Evolutionary conservation across 2,888 invertebrate species (phyloP).

Genomic region (Cacoxenus indagator): DNA sequence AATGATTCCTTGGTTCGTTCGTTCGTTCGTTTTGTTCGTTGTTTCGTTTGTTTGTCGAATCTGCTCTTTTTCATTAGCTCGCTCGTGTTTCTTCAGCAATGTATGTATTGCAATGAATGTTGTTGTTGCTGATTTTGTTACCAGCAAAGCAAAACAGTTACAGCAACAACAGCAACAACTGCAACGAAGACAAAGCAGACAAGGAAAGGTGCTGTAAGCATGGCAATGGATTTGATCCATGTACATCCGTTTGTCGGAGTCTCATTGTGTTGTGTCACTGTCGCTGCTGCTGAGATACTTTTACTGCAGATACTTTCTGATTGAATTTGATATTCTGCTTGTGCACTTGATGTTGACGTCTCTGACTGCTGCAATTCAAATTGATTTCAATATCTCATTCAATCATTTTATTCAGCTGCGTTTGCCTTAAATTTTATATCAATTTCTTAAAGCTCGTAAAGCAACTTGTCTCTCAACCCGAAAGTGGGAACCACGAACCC

Average conservation of each 20-base stretch:
- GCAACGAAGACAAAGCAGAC: conserved; percentile 32
- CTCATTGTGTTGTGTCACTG: conserved; percentile 10
- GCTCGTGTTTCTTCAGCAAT: conserved; percentile 46
- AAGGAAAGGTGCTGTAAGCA: conserved; percentile 29
- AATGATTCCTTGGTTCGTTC: conserved; percentile 60
- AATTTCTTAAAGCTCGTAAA: background rate
- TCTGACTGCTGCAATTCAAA: conserved; percentile 27
- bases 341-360: conserved; percentile 39
- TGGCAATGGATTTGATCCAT: background rate
- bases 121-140: conserved; percentile 35
- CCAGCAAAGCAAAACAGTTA: conserved; percentile 11
- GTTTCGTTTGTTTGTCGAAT: conserved; percentile 34
- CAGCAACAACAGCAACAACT: conserved; percentile 9
- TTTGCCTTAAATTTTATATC: background rate
- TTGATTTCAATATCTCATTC: conserved; percentile 41
- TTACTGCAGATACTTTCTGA: conserved; percentile 38
- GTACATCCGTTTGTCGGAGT: conserved; percentile 39
- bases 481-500: conserved; percentile 29
- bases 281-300: conserved; percentile 6
- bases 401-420: conserved; percentile 29
- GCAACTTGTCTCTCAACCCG: background rate
- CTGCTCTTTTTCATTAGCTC: background rate
- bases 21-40: conserved; percentile 25
- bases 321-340: conserved; percentile 51
- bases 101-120: conserved; percentile 29